Evolutionary conservation across 2,797 vertebrate species (phyloP).

Genomic region (Ciconia nigra): DNA sequence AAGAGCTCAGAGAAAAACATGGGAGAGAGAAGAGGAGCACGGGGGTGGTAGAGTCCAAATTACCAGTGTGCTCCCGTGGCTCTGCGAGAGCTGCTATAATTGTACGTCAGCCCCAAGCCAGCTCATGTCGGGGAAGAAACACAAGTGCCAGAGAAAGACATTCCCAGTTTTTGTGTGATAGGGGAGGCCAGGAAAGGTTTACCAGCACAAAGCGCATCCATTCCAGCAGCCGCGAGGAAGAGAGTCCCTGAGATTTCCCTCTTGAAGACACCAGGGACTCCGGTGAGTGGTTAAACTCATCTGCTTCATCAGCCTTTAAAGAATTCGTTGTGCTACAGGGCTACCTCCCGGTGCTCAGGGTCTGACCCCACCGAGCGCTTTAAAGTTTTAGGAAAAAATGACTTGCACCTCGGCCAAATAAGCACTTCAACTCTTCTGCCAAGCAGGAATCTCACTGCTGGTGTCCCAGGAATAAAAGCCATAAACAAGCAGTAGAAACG

Average conservation of each 20-base stretch:
- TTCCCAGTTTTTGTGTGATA: rapidly evolving
- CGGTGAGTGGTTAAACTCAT: neutral
- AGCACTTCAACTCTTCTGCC: neutral
- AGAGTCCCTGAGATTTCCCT: neutral
- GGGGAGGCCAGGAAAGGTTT: neutral
- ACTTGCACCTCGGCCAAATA: neutral
- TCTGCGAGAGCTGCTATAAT: neutral
- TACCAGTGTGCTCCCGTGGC: rapidly evolving
- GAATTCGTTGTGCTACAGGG: neutral
- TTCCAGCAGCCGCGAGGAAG: neutral
- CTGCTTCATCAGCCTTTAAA: neutral
- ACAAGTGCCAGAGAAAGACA: neutral
- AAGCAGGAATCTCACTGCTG: neutral
- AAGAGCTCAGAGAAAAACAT: neutral
- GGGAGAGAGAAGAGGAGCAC: neutral
- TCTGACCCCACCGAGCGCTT: neutral
- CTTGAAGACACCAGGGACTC: neutral
- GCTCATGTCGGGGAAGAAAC: neutral
- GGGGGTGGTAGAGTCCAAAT: neutral
- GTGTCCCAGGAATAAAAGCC: neutral
- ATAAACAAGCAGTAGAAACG: constrained; percentile 15
- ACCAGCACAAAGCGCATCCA: neutral
- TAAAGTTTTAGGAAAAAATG: neutral
- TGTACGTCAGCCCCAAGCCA: rapidly evolving
- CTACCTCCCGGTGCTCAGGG: neutral